These are phyloP conservation scores for Halcyon smyrnensis DNA, from an alignment of 2,797 vertebrate species.

Conservation along the genomic window DNA sequence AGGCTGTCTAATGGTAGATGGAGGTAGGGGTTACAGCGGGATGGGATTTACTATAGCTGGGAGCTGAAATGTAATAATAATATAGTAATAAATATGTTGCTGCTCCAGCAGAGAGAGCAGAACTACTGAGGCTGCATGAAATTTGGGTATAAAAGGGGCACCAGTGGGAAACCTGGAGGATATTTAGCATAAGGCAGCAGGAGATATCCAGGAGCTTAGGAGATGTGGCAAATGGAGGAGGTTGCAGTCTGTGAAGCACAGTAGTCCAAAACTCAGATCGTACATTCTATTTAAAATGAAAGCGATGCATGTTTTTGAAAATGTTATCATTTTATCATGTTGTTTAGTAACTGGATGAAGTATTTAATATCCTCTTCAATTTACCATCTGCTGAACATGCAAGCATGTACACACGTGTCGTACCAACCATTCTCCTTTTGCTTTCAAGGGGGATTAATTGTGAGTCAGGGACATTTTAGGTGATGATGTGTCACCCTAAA, in stretches of 20 bases:
- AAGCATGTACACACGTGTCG: neutral
- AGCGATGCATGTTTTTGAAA: neutral
- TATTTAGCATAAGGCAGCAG: slow-evolving; percentile 53
- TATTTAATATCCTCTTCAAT: slow-evolving; percentile 25
- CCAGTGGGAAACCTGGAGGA: slow-evolving; percentile 50
- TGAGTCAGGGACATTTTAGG: neutral
- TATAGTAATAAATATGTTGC: slow-evolving; percentile 61
- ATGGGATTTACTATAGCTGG: slow-evolving; percentile 48
- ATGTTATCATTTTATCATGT: neutral
- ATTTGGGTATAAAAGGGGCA: slow-evolving; percentile 56
- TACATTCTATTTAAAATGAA: slow-evolving; percentile 2
- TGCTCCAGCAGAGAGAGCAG: slow-evolving; percentile 62
- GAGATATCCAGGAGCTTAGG: slow-evolving; percentile 7
- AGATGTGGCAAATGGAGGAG: slow-evolving; percentile 6
- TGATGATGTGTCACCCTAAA: neutral
- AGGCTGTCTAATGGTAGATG: slow-evolving; percentile 47
- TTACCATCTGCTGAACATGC: neutral
- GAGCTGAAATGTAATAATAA: slow-evolving; percentile 58
- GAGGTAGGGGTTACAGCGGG: slow-evolving; percentile 55
- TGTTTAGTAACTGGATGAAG: slow-evolving; percentile 21
- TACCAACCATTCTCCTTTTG: neutral
- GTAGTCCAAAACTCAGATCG: neutral
- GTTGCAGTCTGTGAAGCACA: slow-evolving; percentile 29
- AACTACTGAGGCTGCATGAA: slow-evolving; percentile 31
- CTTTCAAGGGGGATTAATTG: neutral